Percentiles rank a stretch among this genome's conserved stretches.
phyloP scores from a whole-genome alignment of 1,140 invertebrate genomes.

The Hyphantria cunea region DNA sequence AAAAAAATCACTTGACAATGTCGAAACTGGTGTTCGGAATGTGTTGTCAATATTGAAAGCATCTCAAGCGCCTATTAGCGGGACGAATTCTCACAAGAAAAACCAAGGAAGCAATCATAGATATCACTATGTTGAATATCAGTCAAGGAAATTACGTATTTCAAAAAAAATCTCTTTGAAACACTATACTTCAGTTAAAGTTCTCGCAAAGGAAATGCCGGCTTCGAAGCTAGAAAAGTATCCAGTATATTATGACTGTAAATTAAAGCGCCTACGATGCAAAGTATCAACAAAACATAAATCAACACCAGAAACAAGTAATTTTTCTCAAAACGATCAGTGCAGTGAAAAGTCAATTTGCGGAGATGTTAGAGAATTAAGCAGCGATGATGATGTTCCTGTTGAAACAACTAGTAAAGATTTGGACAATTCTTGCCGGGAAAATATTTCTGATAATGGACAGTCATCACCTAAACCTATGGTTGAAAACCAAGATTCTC shows the following conservation, averaged over 20 bases:
- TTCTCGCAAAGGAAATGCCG: conserved; percentile 51
- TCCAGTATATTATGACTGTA: conserved; percentile 64
- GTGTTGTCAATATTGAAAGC: conserved; percentile 46
- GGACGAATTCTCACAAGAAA: conserved; percentile 31
- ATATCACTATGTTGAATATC: conserved; percentile 55
- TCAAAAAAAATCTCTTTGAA: conserved; percentile 55
- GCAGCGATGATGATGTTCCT: neutral
- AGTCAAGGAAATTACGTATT: conserved; percentile 54
- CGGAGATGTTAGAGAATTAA: neutral
- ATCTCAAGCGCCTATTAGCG: conserved; percentile 40
- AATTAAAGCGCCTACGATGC: conserved; percentile 48
- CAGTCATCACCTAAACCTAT: too few relatives aligned
- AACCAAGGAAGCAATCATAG: conserved; percentile 20
- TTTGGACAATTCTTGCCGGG: too few relatives aligned
- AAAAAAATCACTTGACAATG: conserved; percentile 72
- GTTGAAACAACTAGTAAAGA: neutral
- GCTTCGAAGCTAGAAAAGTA: conserved; percentile 51
- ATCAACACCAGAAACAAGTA: conserved; percentile 5
- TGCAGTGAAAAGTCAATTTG: too few relatives aligned
- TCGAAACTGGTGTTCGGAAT: conserved; percentile 63
- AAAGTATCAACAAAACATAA: conserved; percentile 5
- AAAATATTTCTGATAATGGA: too few relatives aligned
- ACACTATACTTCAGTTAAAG: conserved; percentile 65
- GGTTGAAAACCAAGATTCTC: neutral
- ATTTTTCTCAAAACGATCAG: too few relatives aligned